phyloP scores from a whole-genome alignment of 2,888 invertebrate species.

The Rhaphigaster nebulosa region DNA sequence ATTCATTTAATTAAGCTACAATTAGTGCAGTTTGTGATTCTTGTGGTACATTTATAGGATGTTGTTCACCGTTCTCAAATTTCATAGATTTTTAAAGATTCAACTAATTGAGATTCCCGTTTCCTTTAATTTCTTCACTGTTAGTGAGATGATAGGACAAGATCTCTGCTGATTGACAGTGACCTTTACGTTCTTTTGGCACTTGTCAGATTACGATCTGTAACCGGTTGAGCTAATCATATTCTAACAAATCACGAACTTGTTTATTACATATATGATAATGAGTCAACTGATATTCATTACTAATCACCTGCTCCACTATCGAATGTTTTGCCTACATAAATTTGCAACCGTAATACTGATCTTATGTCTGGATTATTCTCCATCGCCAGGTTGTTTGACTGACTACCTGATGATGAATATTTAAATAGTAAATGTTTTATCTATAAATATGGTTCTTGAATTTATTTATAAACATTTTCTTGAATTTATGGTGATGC shows the following conservation, averaged over 20 bases:
- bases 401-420: background rate
- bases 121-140: background rate
- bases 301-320: constrained; percentile 24
- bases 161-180: background rate
- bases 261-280: constrained; percentile 19
- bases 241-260: constrained; percentile 19
- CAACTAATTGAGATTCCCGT: background rate
- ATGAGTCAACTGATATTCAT: constrained; percentile 30
- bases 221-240: constrained; percentile 36
- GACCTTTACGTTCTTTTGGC: constrained; percentile 23
- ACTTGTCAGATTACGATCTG: constrained; percentile 3
- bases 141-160: background rate
- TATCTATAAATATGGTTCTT: background rate
- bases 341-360: constrained; percentile 8
- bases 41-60: background rate
- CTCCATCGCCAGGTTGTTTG: background rate
- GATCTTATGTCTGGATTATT: background rate
- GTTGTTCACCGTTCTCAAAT: background rate
- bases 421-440: background rate
- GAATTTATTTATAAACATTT: background rate
- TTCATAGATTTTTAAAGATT: background rate
- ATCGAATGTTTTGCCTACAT: background rate
- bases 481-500: background rate
- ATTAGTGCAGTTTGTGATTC: background rate
- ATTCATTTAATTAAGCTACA: too few relatives aligned